Base-by-base conservation (phyloP, 2,113 vertebrate species). In the Chrysochloris asiatica region DNA sequence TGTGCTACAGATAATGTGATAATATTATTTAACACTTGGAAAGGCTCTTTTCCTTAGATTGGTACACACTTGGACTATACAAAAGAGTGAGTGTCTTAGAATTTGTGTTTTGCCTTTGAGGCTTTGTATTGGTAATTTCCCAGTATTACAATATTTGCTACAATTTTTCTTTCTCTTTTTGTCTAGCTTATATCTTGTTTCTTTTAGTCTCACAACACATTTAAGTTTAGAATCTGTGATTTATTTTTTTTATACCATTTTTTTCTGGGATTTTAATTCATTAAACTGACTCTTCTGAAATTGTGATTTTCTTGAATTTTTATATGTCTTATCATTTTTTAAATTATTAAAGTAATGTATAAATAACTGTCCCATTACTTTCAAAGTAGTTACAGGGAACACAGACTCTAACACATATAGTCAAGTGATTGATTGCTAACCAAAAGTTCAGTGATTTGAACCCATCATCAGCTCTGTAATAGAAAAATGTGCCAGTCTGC, bases 341-440 rank as follows among this genome's bases (percentile, higher is more conserved):
- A 71, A 48, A 77, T 4, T 33, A 69, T 41, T 59, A 50, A 41
- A 50, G 26, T 50, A 33, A 59, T 36, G 45, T 33, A 6, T 77
- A 28, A 36, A 11, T 9, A 61, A 77, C 21, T 56, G 41, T 87
- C 9, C 87, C 19, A 94, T 89, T 94, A 86, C 33, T 88, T 26
- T 71, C 2, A 94, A 93, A 95, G 91, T 86, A n/a, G 91, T 73
- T 22, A 96, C 69, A 89, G 95, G 89, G 83, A 90, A 91, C 93
- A 72, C 52, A 43, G 69, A 96, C 71, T 94, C 92, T 95, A 96
- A 92, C 43, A 85, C 41, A 93, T 76, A 21, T 63, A 13, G 10
- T 63, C 8, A 63, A 92, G 56, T 28, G 24, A 24, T 26, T 6
- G 56, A 26, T 8, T 61, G 8, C 56, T 61, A 61, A 33, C 13